Evolutionary conservation across 2,797 vertebrate genomes (phyloP), one percentile per base, ranked within the genome.

Genomic region (Eutrigla gurnardus): DNA sequence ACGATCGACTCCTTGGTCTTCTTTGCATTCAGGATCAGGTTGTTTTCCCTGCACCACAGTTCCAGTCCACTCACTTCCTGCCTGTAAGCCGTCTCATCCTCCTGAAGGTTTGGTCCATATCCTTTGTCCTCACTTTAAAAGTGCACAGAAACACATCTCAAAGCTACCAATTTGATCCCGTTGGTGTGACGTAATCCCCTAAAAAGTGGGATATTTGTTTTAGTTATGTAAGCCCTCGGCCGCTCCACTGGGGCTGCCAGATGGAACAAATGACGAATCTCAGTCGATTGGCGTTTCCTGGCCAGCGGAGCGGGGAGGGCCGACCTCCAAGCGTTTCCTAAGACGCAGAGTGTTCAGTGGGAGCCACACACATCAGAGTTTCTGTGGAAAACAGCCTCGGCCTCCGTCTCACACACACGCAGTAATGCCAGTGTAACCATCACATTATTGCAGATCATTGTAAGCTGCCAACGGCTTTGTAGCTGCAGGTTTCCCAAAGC

Each of bases 261-360:
- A 92, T 88, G 92, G 93, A 94, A 93, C 81, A 86, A 91, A 89
- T 93, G 93, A 94, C 83, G 74, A 86, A 83, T 84, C 89, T 88
- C 85, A 86, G 83, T 89, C 78, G 75, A 85, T 86, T 72, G 75
- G 70, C 63, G 85, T 90, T 93, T 91, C 88, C 88, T 89, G 90
- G 82, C 80, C 65, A 33, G 60, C 68, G 80, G 65, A 60, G 71
- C 73, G 64, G 65, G 68, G 70, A 68, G 69, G 83, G 71, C 47
- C 53, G 61, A 70, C 77, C 85, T 88, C 84, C 87, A 83, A 88
- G 54, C 53, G 43, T 89, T 90, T 85, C 86, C 81, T 84, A 69
- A 84, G 73, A 85, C 63, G 61, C 80, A 90, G 81, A 88, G 70
- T 85, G 73, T 81, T 85, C 86, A 87, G 77, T 83, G 73, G 74